These are phyloP conservation scores for Danionella dracula DNA, from an alignment of 2,797 vertebrate genomes.

Conservation along the genomic window DNA sequence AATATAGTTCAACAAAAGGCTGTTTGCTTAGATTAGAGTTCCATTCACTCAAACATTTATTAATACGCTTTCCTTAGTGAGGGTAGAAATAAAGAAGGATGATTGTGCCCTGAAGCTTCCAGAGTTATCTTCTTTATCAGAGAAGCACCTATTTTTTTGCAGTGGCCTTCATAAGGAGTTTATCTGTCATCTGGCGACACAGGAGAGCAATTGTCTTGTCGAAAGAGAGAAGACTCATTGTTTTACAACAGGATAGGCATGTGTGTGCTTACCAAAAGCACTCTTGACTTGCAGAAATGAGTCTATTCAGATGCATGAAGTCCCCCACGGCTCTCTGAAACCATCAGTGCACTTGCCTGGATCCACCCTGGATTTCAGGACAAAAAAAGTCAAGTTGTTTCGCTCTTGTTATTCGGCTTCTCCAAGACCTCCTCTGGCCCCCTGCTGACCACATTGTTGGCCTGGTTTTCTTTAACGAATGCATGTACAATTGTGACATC, in stretches of 20 bases:
- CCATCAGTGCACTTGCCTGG: conserved; percentile 55
- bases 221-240: conserved; percentile 46
- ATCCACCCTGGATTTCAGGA: conserved; percentile 56
- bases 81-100: background rate
- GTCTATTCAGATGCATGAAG: conserved; percentile 70
- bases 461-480: conserved; percentile 64
- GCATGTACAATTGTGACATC: conserved; percentile 66
- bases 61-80: background rate
- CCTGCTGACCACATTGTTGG: conserved; percentile 66
- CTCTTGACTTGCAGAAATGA: conserved; percentile 59
- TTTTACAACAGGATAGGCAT: conserved; percentile 63
- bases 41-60: background rate
- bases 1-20: conserved; percentile 11
- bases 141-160: background rate
- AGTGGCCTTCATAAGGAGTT: conserved; percentile 41
- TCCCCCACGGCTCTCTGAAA: conserved; percentile 61
- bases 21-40: background rate
- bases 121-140: background rate
- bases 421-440: conserved; percentile 51
- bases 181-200: conserved; percentile 62
- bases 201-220: conserved; percentile 59
- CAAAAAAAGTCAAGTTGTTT: conserved; percentile 67
- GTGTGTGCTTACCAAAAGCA: conserved; percentile 51
- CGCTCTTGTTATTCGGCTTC: conserved; percentile 65
- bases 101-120: no score